Evolutionary conservation across 35 echinoderm and acorn worm species (phyloP).

Genomic region (Strongylocentrotus purpuratus): DNA sequence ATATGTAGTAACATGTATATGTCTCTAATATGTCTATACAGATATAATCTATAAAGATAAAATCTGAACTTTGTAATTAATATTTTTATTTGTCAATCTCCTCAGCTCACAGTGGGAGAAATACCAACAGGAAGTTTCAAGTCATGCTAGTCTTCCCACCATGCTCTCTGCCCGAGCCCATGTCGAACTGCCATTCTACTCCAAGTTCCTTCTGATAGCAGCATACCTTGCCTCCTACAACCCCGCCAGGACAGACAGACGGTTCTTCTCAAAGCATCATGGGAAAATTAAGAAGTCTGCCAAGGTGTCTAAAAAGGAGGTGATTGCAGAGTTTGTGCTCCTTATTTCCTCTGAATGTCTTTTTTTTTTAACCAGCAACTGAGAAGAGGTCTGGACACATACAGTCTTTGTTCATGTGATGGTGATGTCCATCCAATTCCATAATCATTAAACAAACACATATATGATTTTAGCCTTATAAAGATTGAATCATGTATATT

Average conservation of each 20-base stretch:
- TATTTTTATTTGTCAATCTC: background rate
- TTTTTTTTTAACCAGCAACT: background rate
- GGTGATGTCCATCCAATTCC: too few species aligned
- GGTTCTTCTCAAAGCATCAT: constrained; percentile 96
- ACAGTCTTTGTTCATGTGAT: too few species aligned
- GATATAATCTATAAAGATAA: too few species aligned
- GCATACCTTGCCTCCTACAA: constrained; percentile 97
- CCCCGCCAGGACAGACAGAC: constrained; percentile 76
- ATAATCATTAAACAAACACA: too few species aligned
- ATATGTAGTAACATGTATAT: too few species aligned
- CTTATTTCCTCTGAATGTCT: background rate
- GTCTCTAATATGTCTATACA: too few species aligned
- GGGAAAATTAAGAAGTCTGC: constrained; percentile 89
- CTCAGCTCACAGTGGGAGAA: constrained; percentile 95
- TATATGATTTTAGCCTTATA: too few species aligned
- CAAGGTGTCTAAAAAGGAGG: constrained; percentile 68
- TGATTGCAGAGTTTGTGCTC: background rate
- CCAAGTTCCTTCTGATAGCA: constrained; percentile 93
- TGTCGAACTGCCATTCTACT: constrained; percentile 95
- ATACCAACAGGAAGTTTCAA: constrained; percentile 65
- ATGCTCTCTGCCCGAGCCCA: constrained; percentile 73
- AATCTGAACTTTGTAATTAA: too few species aligned
- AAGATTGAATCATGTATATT: too few species aligned
- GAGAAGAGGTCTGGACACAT: background rate
- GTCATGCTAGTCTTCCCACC: constrained; percentile 24